Evolutionary conservation across 2,888 invertebrate species (phyloP).

Genomic region (Timema podura): DNA sequence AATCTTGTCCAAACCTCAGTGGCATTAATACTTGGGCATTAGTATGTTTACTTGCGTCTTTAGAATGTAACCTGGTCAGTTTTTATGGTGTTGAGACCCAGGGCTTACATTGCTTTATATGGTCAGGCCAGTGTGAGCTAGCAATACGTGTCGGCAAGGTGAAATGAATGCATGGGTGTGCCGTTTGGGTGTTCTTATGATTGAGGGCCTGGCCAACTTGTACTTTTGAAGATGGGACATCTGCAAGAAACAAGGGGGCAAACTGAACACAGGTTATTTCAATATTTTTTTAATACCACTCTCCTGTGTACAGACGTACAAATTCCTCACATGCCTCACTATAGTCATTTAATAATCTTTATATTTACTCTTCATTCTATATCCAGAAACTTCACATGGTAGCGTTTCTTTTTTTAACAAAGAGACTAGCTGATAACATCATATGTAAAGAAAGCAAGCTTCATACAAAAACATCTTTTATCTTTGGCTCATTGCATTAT

Average conservation of each 20-base stretch:
- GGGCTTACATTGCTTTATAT: too few relatives aligned
- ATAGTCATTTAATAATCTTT: slow-evolving; percentile 17
- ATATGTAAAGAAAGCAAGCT: slow-evolving; percentile 7
- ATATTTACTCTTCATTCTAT: slow-evolving; percentile 24
- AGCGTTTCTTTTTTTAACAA: slow-evolving; percentile 18
- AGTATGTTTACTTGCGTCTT: slow-evolving; percentile 4
- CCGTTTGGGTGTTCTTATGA: too few relatives aligned
- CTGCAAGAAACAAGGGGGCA: too few relatives aligned
- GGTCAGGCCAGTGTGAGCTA: too few relatives aligned
- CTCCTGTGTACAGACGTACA: background rate
- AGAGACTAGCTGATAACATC: background rate
- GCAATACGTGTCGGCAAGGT: too few relatives aligned
- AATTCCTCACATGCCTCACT: slow-evolving; percentile 27
- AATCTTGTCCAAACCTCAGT: slow-evolving; percentile 5
- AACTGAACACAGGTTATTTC: too few relatives aligned
- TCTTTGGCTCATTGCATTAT: slow-evolving; percentile 21
- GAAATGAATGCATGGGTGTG: too few relatives aligned
- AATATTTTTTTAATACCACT: too few relatives aligned
- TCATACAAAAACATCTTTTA: slow-evolving; percentile 17
- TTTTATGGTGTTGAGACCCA: background rate
- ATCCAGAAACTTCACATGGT: slow-evolving; percentile 24
- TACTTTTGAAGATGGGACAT: too few relatives aligned
- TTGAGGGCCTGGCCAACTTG: too few relatives aligned
- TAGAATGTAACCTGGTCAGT: slow-evolving; percentile 6
- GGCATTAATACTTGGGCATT: slow-evolving; percentile 14